Conservation (phyloP, 1,140 invertebrate species). For the Muscidifurax raptorellus region DNA sequence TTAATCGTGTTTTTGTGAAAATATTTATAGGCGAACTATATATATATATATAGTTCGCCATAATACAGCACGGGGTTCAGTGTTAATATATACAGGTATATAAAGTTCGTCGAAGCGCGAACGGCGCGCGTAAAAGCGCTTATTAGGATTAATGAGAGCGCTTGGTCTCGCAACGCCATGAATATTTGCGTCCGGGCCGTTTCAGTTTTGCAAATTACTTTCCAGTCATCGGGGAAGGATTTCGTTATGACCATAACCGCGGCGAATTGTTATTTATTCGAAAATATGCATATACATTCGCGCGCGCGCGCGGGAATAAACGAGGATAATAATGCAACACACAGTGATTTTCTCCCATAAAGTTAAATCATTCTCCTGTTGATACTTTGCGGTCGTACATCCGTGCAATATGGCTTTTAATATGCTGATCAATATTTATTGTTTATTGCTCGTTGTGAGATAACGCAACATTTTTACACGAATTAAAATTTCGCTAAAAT, state of each 20-base stretch:
- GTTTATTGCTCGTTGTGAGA: not conserved
- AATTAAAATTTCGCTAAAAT: not conserved
- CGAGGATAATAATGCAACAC: slow-evolving; percentile 26
- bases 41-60: no score
- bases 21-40: no score
- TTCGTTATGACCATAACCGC: not conserved
- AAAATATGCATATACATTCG: slow-evolving; percentile 18
- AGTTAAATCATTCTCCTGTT: slow-evolving; percentile 28
- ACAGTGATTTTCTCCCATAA: slow-evolving; percentile 27
- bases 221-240: slow-evolving; percentile 45
- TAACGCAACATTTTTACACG: not conserved
- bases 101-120: not conserved
- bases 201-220: slow-evolving; percentile 45
- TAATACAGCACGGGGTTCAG: no score
- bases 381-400: slow-evolving; percentile 16
- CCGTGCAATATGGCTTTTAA: slow-evolving; percentile 5
- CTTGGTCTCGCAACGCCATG: not conserved
- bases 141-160: slow-evolving; percentile 37
- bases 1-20: no score
- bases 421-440: not conserved
- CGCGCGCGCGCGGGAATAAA: not conserved
- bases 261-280: slow-evolving; percentile 42
- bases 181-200: slow-evolving; percentile 15
- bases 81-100: no score
- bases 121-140: not conserved